Base-by-base conservation (phyloP, 1,140 invertebrate species). In the Diabrotica virgifera region DNA sequence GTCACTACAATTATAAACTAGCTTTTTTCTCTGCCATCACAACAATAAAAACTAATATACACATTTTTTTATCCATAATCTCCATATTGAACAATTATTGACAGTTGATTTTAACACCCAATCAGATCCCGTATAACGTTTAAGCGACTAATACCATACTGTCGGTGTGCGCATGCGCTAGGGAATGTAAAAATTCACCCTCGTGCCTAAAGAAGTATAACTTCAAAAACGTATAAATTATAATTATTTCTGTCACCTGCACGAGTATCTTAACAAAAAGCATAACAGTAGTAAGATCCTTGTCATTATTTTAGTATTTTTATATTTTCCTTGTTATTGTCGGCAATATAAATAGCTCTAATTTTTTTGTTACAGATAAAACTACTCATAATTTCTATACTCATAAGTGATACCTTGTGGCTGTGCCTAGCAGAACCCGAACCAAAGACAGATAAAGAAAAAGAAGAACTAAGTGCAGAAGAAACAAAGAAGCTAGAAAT, bases 401-500 rank as follows among this genome's bases (percentile, higher is more conserved):
- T 24, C 9, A 9, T 13, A 24, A 11, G 52, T 12, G 24, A 54
- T 12, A 54, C 52, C 5, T 11, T 54, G 13, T 8, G 46, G 55
- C 52, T 13, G 6, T 36, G 36, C 11, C 24, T 12, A 6, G 36
- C 12, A 35, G 53, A 68, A 62, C 9, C 38, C 13, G 65, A 62
- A 56, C 35, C 53, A 9, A 64, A 65, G 58, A 55, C 13, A 13
- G 67, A 69, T 38, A 52, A 70, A 36, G 78, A 72, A 65, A 72
- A 74, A 55, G 84, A 85, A 77, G 76, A 85, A 57, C 78, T 81
- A 56, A 79, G 80, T 37, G 82, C 84, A 38, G 84, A 86, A 79
- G 81, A 83, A 0, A 83, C 85, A 67, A 79, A 81, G 11, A 84
- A 85, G 75, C 76, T 84, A 52, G 84, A 85, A 76, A 86, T 86